Evolutionary conservation across 2,113 vertebrate species (phyloP).

Genomic region (Dipodomys ordii): DNA sequence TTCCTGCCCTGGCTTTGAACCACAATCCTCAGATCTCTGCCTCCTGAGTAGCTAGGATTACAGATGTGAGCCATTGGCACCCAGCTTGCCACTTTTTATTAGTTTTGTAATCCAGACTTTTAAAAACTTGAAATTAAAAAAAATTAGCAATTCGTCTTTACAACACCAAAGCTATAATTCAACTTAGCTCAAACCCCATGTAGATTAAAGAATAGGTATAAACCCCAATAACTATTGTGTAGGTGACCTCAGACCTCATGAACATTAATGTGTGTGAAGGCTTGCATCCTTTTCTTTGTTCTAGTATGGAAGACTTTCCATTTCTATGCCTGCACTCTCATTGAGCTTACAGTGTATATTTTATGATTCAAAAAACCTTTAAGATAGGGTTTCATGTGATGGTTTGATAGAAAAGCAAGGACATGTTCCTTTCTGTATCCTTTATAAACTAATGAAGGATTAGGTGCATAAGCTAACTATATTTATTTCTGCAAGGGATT

Average conservation of each 20-base stretch:
- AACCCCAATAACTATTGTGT: too few species aligned
- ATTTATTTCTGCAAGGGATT: not conserved
- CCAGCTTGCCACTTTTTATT: not conserved
- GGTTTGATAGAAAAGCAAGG: not conserved
- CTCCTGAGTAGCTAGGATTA: too few species aligned
- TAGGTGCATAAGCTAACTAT: not conserved
- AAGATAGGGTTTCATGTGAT: not conserved
- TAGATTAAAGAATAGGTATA: not conserved
- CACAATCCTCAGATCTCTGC: too few species aligned
- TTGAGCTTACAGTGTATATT: not conserved
- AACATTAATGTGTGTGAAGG: not conserved
- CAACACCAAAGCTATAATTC: not conserved
- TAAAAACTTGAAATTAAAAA: too few species aligned
- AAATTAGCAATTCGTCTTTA: not conserved
- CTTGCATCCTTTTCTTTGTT: not conserved
- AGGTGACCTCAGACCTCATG: not conserved
- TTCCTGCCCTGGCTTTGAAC: too few species aligned
- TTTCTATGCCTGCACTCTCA: not conserved
- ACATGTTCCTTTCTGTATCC: not conserved
- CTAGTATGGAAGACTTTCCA: too few species aligned
- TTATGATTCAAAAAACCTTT: not conserved
- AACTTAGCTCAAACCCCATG: not conserved
- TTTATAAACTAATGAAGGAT: not conserved
- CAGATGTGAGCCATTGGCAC: too few species aligned
- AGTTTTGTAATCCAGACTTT: constrained; percentile 10